Percentiles rank a stretch among this genome's conserved stretches.
Conservation (phyloP, 2,113 vertebrate genomes). For the Coryphaenoides rupestris region DNA sequence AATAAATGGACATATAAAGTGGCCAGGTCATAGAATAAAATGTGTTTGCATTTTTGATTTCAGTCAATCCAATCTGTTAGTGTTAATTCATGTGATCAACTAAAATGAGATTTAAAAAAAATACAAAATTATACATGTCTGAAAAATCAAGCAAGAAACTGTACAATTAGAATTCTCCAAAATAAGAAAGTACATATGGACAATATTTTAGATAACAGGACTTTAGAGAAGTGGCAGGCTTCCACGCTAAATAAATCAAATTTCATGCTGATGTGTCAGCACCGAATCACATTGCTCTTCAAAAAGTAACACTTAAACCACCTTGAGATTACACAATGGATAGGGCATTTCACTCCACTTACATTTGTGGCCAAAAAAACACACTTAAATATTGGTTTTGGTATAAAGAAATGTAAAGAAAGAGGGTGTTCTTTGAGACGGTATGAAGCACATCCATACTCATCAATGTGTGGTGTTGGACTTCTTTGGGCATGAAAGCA, state of each 20-base stretch:
- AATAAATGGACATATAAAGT: constrained; percentile 75
- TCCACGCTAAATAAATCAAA: constrained; percentile 59
- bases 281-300: constrained; percentile 62
- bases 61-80: constrained; percentile 82
- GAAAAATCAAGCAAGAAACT: constrained; percentile 80
- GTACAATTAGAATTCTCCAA: constrained; percentile 80
- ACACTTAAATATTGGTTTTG: constrained; percentile 68
- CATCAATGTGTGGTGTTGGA: constrained; percentile 58
- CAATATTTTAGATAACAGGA: constrained; percentile 62
- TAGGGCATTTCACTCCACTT: constrained; percentile 49
- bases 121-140: constrained; percentile 81
- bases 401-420: constrained; percentile 39
- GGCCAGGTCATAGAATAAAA: constrained; percentile 69
- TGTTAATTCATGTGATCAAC: constrained; percentile 86
- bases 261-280: constrained; percentile 63
- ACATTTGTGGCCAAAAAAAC: constrained; percentile 63
- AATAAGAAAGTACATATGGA: constrained; percentile 59
- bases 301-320: constrained; percentile 62
- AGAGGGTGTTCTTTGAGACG: constrained; percentile 44
- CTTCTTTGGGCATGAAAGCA: constrained; percentile 75
- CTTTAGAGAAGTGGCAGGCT: constrained; percentile 62
- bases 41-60: constrained; percentile 46
- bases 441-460: constrained; percentile 54
- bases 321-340: constrained; percentile 59
- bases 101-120: constrained; percentile 61